phyloP scores from a whole-genome alignment of 2,888 invertebrate species.

The Gryllus longicercus region DNA sequence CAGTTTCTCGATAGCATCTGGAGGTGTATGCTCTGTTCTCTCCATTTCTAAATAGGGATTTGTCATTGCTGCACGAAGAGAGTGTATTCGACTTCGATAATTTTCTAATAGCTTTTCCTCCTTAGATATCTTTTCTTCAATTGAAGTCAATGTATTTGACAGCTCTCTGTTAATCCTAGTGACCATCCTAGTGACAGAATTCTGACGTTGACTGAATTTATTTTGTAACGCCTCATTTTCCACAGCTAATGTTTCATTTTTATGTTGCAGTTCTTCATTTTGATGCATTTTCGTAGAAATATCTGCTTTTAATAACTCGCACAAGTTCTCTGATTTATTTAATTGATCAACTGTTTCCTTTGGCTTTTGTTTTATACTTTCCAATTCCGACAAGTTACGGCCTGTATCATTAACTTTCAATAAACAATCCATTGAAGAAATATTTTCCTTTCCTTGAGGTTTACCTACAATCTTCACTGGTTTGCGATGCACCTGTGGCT shows the following conservation, averaged over 20 bases:
- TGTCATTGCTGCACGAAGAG: not conserved
- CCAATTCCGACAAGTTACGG: not conserved
- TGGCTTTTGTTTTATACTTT: constrained; percentile 19
- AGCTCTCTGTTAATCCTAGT: not conserved
- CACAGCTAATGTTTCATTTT: not conserved
- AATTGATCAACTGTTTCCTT: not conserved
- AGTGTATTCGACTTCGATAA: not conserved
- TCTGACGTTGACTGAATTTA: not conserved
- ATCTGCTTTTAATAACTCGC: not conserved
- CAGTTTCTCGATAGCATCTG: not conserved
- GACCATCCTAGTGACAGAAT: not conserved
- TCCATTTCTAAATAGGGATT: not conserved
- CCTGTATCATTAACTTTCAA: not conserved
- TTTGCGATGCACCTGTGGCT: too few species aligned
- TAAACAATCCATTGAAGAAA: not conserved
- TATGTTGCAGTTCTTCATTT: not conserved
- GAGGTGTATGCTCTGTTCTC: not conserved
- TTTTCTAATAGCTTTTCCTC: not conserved
- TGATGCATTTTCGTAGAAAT: not conserved
- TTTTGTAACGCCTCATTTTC: not conserved
- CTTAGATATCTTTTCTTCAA: not conserved
- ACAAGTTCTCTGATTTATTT: not conserved
- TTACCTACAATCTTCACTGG: too few species aligned
- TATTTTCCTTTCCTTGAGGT: not conserved
- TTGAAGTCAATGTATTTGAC: not conserved